Evolutionary conservation across 2,888 invertebrate genomes (phyloP).

Genomic region (Anorthoa munda): DNA sequence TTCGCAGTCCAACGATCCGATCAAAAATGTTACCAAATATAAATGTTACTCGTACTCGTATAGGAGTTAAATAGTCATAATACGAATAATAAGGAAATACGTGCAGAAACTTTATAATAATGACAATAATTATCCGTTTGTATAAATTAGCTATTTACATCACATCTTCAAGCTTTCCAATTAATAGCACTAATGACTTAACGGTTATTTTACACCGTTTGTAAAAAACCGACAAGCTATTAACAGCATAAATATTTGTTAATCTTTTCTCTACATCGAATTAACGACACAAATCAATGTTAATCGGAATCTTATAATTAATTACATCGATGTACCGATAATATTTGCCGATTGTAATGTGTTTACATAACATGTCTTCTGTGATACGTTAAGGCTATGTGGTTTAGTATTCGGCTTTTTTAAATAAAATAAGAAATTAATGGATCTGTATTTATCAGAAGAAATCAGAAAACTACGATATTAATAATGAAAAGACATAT

Average conservation of each 20-base stretch:
- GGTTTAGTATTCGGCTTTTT: background rate
- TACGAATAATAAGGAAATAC: no score
- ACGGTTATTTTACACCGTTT: slow-evolving; percentile 4
- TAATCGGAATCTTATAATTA: slow-evolving; percentile 1
- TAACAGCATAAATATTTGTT: background rate
- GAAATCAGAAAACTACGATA: background rate
- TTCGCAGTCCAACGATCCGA: no score
- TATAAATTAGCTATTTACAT: slow-evolving; percentile 3
- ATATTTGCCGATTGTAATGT: background rate
- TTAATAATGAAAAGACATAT: background rate
- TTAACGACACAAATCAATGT: slow-evolving; percentile 23
- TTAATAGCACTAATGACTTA: slow-evolving; percentile 3
- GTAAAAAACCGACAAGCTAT: background rate
- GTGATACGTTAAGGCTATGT: background rate
- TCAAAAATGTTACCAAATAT: no score
- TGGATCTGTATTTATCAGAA: background rate
- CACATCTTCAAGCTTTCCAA: background rate
- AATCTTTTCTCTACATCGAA: slow-evolving; percentile 14
- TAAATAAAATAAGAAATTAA: no score
- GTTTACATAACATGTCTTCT: slow-evolving; percentile 1
- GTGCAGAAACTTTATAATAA: background rate
- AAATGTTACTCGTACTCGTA: no score
- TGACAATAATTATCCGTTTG: background rate
- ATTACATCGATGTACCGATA: background rate
- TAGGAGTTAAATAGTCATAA: no score